Base-by-base conservation (phyloP, 2,797 vertebrate genomes). In the Taenioides sp. region DNA sequence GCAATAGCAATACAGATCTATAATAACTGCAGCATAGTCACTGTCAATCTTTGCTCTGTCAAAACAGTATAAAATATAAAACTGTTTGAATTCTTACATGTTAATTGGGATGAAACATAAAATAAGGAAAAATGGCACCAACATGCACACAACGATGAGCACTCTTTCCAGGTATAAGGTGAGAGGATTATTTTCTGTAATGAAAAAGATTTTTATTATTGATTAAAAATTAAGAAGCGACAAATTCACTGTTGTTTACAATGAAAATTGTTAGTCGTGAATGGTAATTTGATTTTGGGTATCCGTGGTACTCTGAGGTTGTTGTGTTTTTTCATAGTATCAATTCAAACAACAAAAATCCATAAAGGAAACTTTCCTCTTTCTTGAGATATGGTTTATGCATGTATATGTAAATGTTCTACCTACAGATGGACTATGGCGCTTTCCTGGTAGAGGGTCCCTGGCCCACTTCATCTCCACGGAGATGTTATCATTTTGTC, bases 21-120 rank as follows among this genome's bases (percentile, higher is more conserved):
- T 61, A 20, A 34, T 37, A 40, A 10, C 60, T 23, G 34, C 20
- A 22, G 22, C 16, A 40, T 70, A 69, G 12, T 65, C 12, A 3
- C 34, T 4, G 31, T 0, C 23, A 7, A 14, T 7, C 0, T 58
- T 16, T 58, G 23, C 0, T 25, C 3, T 67, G 0, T 1, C 28
- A 1, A 40, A 47, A 47, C 16, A 16, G 43, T 47, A 47, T 47
- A 47, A 72, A 64, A 61, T 9, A 4, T 63, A 23, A 17, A 52
- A 10, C 6, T 0, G 2, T 57, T 27, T 16, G 25, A 60, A 18
- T 1, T n/a, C 2, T 37, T 89, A 92, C 92, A 76, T 92, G 67
- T 82, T 76, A 54, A 88, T 1, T 5, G 73, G 69, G 62, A 25
- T 37, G 0, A 57, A 86, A 76, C 67, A 80, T 16, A 87, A 3